Conservation (phyloP, 1,140 invertebrate genomes). For the Drosophila pandora region DNA sequence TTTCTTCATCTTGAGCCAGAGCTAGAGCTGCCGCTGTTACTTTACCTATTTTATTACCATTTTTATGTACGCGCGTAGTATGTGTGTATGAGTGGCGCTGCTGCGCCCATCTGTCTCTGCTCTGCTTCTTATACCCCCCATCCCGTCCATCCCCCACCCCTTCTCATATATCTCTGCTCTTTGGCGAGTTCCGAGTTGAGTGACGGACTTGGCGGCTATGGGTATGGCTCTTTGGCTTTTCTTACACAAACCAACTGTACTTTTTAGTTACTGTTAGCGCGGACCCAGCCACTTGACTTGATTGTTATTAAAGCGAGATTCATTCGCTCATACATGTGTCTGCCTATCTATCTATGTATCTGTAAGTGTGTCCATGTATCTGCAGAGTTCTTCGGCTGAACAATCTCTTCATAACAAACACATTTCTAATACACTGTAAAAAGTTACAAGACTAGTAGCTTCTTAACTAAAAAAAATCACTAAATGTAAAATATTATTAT, state of each 20-base stretch:
- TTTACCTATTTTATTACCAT: slow-evolving; percentile 66
- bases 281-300: slow-evolving; percentile 70
- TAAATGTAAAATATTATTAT: too few species aligned
- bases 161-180: background rate
- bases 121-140: slow-evolving; percentile 31
- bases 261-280: slow-evolving; percentile 75
- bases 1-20: slow-evolving; percentile 11
- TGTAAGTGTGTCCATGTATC: slow-evolving; percentile 7
- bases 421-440: slow-evolving; percentile 2
- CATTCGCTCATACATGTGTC: slow-evolving; percentile 5
- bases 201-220: slow-evolving; percentile 44
- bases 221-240: slow-evolving; percentile 38
- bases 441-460: background rate
- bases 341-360: slow-evolving; percentile 8
- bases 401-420: slow-evolving; percentile 9
- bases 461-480: background rate
- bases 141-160: too few species aligned
- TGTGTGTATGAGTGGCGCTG: slow-evolving; percentile 24
- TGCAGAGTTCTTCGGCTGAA: background rate
- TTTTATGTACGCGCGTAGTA: slow-evolving; percentile 38
- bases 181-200: slow-evolving; percentile 41
- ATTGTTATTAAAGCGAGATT: slow-evolving; percentile 69
- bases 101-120: slow-evolving; percentile 56
- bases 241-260: slow-evolving; percentile 78
- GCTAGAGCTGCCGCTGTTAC: slow-evolving; percentile 38